A percentile compares a stretch with the other conserved stretches of the same genome.
Evolutionary conservation across 1,140 invertebrate genomes (phyloP).

Genomic region (Oryctes rhinoceros): DNA sequence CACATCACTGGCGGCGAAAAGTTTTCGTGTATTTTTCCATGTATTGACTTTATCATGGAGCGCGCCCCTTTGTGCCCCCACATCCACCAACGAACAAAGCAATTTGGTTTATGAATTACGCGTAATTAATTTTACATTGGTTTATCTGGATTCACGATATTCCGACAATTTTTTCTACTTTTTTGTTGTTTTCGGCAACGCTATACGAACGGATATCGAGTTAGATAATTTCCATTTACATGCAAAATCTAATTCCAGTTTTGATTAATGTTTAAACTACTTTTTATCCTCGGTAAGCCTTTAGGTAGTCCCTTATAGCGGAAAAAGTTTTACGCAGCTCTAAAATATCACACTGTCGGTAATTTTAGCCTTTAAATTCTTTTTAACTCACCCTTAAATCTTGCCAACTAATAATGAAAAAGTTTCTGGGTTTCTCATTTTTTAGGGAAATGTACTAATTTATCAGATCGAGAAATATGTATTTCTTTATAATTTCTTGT

Average conservation of each 20-base stretch:
- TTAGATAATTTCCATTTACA: conserved; percentile 1
- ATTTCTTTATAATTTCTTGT: too few relatives aligned
- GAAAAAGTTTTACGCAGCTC: too few relatives aligned
- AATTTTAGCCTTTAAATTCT: too few relatives aligned
- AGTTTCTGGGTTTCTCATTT: too few relatives aligned
- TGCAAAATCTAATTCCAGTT: background rate
- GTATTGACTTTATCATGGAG: background rate
- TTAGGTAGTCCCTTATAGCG: too few relatives aligned
- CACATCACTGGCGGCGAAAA: background rate
- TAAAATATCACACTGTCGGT: too few relatives aligned
- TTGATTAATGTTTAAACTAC: background rate
- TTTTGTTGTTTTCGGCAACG: background rate
- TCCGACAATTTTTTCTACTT: background rate
- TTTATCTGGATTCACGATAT: background rate
- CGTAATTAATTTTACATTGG: conserved; percentile 16
- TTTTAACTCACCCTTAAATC: too few relatives aligned
- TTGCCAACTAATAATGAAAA: too few relatives aligned
- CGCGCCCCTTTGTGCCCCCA: background rate
- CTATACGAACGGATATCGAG: background rate
- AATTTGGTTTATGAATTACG: conserved; percentile 28
- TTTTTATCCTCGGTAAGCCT: background rate
- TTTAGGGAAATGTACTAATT: too few relatives aligned
- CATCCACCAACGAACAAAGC: background rate
- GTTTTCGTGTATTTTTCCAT: background rate
- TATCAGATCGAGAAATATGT: too few relatives aligned